A percentile compares a stretch with the other conserved stretches of the same genome.
These are phyloP conservation scores for Trimorus sp. DNA, from an alignment of 2,888 invertebrate genomes.

Conservation along the genomic window DNA sequence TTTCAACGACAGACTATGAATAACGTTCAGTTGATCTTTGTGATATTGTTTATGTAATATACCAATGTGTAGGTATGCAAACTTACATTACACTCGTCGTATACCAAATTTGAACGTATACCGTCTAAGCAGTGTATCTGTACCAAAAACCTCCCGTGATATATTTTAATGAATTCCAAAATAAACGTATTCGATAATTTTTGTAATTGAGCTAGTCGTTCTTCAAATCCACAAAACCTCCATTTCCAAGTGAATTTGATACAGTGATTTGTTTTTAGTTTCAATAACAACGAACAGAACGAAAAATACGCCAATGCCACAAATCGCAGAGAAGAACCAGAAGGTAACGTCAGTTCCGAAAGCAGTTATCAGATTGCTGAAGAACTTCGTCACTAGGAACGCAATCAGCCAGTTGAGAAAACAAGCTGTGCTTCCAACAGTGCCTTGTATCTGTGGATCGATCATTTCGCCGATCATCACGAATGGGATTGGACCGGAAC, in stretches of 20 bases:
- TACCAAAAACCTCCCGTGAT: slow-evolving; percentile 41
- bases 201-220: slow-evolving; percentile 10
- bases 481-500: slow-evolving; percentile 40
- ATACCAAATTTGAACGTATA: slow-evolving; percentile 29
- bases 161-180: slow-evolving; percentile 46
- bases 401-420: slow-evolving; percentile 34
- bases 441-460: slow-evolving; percentile 37
- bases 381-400: slow-evolving; percentile 37
- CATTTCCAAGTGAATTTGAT: slow-evolving; percentile 53
- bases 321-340: slow-evolving; percentile 34
- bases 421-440: slow-evolving; percentile 39
- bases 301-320: slow-evolving; percentile 24
- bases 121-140: slow-evolving; percentile 26
- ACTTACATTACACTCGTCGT: slow-evolving; percentile 12
- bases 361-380: neutral
- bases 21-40: slow-evolving; percentile 21
- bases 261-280: slow-evolving; percentile 51
- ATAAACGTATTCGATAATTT: slow-evolving; percentile 46
- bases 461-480: slow-evolving; percentile 50
- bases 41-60: slow-evolving; percentile 38
- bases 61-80: slow-evolving; percentile 2
- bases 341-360: neutral
- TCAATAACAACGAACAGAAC: slow-evolving; percentile 36
- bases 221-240: slow-evolving; percentile 48
- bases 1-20: slow-evolving; percentile 24